phyloP scores from a whole-genome alignment of 1,140 invertebrate species.

The Asbolus verrucosus region DNA sequence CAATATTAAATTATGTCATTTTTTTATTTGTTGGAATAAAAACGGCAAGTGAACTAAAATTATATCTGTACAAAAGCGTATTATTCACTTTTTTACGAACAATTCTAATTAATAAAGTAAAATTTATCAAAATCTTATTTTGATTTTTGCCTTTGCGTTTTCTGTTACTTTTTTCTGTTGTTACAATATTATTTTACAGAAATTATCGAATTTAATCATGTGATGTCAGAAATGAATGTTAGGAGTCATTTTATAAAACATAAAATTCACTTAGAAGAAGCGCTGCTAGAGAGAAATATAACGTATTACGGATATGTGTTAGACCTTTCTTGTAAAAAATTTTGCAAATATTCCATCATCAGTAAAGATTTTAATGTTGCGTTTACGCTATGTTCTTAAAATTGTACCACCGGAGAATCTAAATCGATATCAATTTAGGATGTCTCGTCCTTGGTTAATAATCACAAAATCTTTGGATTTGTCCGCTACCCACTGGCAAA shows the following conservation, averaged over 20 bases:
- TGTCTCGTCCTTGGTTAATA: slow-evolving; percentile 10
- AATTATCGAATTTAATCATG: background rate
- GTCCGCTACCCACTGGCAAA: background rate
- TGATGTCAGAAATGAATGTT: background rate
- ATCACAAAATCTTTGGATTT: background rate
- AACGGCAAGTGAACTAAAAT: background rate
- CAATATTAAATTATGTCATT: background rate
- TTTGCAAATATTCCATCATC: background rate
- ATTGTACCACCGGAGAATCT: too few relatives aligned
- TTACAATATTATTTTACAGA: slow-evolving; percentile 11
- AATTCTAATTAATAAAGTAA: too few relatives aligned
- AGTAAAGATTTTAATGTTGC: background rate
- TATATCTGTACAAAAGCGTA: background rate
- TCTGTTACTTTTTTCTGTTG: too few relatives aligned
- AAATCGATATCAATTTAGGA: background rate
- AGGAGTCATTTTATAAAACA: background rate
- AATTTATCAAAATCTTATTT: too few relatives aligned
- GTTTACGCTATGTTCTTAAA: background rate
- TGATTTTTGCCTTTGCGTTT: too few relatives aligned
- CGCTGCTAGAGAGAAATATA: slow-evolving; percentile 2
- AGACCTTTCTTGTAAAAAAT: slow-evolving; percentile 1
- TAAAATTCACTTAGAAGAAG: background rate
- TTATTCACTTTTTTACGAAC: too few relatives aligned
- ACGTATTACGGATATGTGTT: slow-evolving; percentile 21
- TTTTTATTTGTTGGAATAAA: slow-evolving; percentile 20